Evolutionary conservation across 1,140 invertebrate genomes (phyloP), one percentile per base, ranked within the genome.

Genomic region (Agrypnia vestita): DNA sequence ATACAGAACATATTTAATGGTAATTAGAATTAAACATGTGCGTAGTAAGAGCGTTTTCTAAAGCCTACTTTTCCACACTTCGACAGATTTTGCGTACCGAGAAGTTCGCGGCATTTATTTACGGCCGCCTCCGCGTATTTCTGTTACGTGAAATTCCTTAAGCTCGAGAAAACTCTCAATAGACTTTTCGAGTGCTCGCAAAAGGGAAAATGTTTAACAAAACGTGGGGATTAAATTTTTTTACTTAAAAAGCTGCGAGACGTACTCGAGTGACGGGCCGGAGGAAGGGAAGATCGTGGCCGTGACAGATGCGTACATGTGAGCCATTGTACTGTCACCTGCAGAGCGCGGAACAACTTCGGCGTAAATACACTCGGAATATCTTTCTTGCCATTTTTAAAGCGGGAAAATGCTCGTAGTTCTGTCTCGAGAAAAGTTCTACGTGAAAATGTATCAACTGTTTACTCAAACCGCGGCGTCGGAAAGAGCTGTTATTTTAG

Each of bases 291-390:
- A 49, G 43, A 49, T 64, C 61, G 73, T 76, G 75, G 10, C 44
- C 21, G 61, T 78, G 76, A 78, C 76, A 78, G 76, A 78, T 69
- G 53, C 62, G 62, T 78, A 69, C 62, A 67, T 77, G 61, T 43
- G 10, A 53, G 46, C 25, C 46, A 71, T 78, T 78, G 25, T 67
- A 49, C 76, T 78, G 76, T 78, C 76, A 78, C 76, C 51, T 78
- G 64, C 76, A 78, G n/a, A 13, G 25, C 55, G 19, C 59, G 46
- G 55, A 64, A 64, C 56, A 62, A 62, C 75, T 76, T 64, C 35
- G 46, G 43, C n/a, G 59, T 76, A 76, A 62, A 69, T 69, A 69
- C 43, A 49, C 64, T 9, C 6, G 13, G 43, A 69, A n/a, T 46
- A 35, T 35, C 13, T 69, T 69, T 47, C n/a, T 21, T 13, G 19